Evolutionary conservation across 2,113 vertebrate genomes (phyloP), one percentile per base, ranked within the genome.

Genomic region (Equus przewalskii): DNA sequence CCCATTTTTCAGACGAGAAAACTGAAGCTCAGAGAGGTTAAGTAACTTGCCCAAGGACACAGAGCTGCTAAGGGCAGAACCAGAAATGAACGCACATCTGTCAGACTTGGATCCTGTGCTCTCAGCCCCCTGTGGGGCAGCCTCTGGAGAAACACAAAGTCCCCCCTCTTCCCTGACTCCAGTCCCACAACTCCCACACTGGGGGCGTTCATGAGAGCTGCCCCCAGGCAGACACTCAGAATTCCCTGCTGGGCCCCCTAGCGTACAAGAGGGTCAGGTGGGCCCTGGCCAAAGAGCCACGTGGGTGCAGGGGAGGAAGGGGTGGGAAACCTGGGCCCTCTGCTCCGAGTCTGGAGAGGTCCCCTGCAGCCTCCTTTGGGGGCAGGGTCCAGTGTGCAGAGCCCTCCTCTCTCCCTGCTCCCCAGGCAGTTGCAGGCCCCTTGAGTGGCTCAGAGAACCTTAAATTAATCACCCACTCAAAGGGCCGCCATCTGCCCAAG

Each of bases 391-490:
- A 18, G 13, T 64, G 75, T 51, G 36, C 46, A 46, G 60, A 95
- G 41, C 54, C 87, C 62, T 41, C 73, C n/a, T n/a, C 62, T 58
- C 14, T 80, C 64, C 60, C 72, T 64, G 54, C 22, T 90, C 85
- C 51, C 75, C 19, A 10, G 82, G 83, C 41, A 36, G 72, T 58
- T 88, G 65, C 89, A 90, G 89, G 54, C 79, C 64, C 88, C 91
- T 67, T 41, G 49, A 97, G 93, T 86, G 78, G 81, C 91, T 95
- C 95, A 24, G 85, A 95, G 93, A 96, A 62, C 70, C 96, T 94
- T 91, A 97, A 87, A 97, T 97, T 97, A 93, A 98, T 97, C 94
- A 97, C 75, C 86, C 89, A 84, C 89, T 97, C 96, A 94, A 96
- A 97, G 80, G 81, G 90, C 96, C 96, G 80, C 95, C 96, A 95